Base-by-base conservation (phyloP, 2,113 vertebrate genomes). In the Oenanthe oenanthe region DNA sequence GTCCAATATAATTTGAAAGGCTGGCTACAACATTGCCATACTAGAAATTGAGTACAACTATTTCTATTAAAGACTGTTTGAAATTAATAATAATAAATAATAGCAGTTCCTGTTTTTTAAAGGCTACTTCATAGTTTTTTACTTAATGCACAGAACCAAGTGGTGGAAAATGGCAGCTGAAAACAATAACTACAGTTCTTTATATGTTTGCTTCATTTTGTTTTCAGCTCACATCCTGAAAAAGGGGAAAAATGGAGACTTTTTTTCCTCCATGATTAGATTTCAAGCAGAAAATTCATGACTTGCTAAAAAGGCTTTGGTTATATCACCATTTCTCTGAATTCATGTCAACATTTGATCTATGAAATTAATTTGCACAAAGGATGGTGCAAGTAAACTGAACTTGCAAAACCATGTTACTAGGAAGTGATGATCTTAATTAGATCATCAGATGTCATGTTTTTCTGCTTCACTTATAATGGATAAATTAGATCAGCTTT, bases 401-500 rank as follows among this genome's bases (percentile, higher is more conserved):
- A 92, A 94, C 80, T 89, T 87, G 48, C 26, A 92, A 78, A 89
- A 21, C 24, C 24, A 5, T 81, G 24, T 67, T 81, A 91, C 94
- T 89, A 94, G 51, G 48, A 89, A 92, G 66, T 31, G 34, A 85
- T 87, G 89, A 85, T 40, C 89, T 84, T 91, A 92, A 94, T 94
- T 92, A 91, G 65, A 67, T 18, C 29, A 85, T 89, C 57, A 92
- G 38, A 89, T 85, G 60, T 74, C 76, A 73, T 71, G 56, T 60
- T 94, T 67, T 81, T 77, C 65, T 92, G 56, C 68, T 87, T 89
- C 38, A 56, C 72, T 80, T 89, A 78, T 60, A 75, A 67, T 53
- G n/a, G 70, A 67, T 89, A 91, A 87, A 92, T 95, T 89, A 89
- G 48, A 95, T 75, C 51, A 71, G 5, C 51, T 89, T 77, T 71